Base-by-base conservation (phyloP, 1,140 invertebrate species). In the Caerostris darwini region DNA sequence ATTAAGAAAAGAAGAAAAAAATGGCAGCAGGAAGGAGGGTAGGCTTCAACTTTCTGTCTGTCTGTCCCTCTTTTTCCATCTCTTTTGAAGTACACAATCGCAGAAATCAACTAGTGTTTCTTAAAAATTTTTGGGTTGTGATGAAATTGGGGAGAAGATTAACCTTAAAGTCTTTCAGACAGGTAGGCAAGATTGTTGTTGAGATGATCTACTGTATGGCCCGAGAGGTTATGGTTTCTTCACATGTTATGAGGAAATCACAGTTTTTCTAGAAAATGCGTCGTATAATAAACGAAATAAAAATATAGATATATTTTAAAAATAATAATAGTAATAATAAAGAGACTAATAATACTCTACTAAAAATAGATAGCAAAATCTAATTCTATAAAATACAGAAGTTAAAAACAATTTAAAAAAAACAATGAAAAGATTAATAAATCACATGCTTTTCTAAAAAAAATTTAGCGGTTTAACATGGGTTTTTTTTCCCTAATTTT, bases 61-160 rank as follows among this genome's bases (percentile, higher is more conserved):
- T 34, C 34, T n/a, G 56, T 58, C 82, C 19, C 82, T 19, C n/a
- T 85, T 83, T 85, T 85, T 17, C 14, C 34, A 34, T 34, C 34
- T 34, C 34, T 34, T 34, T 83, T 56, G 7, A 56, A 83, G 56
- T 56, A 58, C 17, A 83, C 57, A 57, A 56, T 57, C 82, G 8
- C 53, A 58, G 6, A 58, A 85, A 54, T 19, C 19, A 58, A 34
- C 3, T n/a, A 6, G n/a, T 7, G 57, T 85, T 85, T 85, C 53
- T n/a, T 56, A 77, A 77, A 64, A 77, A 77, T 77, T 77, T 77
- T 4, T 50, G 19, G 34, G 50, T 50, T 77, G 71, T 77, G 71
- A 50, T 77, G 71, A 77, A 77, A 77, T 12, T 53, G 50, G 5
- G 34, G 8, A 34, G 34, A 64, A 77, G 34, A 77, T 53, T 53